Evolutionary conservation across 1,140 invertebrate genomes (phyloP).

Genomic region (Brachionus rubens): DNA sequence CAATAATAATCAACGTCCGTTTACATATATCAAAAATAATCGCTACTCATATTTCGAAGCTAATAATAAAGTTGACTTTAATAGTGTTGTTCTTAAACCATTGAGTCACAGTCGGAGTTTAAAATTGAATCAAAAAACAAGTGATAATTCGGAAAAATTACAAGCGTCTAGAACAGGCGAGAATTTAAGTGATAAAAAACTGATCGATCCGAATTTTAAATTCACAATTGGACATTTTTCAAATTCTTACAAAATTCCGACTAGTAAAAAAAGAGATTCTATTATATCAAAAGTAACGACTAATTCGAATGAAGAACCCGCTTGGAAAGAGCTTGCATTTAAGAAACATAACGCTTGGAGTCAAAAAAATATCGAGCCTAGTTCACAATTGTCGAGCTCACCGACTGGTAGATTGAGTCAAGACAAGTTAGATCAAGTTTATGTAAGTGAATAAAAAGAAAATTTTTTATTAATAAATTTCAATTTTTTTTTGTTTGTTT

Average conservation of each 20-base stretch:
- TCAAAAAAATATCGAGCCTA: slow-evolving; percentile 6
- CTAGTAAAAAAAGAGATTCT: slow-evolving; percentile 7
- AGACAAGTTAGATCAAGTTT: not conserved
- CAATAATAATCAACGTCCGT: not conserved
- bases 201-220: not conserved
- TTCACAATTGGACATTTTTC: not conserved
- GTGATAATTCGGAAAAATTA: not conserved
- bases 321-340: slow-evolving; percentile 40
- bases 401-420: not conserved
- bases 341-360: slow-evolving; percentile 38
- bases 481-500: not conserved
- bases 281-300: not conserved
- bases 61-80: not conserved
- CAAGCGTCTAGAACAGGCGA: not conserved
- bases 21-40: slow-evolving; percentile 1
- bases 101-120: slow-evolving; percentile 8
- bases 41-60: not conserved
- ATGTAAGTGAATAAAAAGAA: not conserved
- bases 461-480: not conserved
- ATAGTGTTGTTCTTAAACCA: not conserved
- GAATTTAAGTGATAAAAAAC: too few species aligned
- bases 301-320: not conserved
- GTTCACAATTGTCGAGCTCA: not conserved
- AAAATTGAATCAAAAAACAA: not conserved
- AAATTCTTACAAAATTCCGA: not conserved